phyloP scores from a whole-genome alignment of 2,113 vertebrate species.

The Prochilodus magdalenae region DNA sequence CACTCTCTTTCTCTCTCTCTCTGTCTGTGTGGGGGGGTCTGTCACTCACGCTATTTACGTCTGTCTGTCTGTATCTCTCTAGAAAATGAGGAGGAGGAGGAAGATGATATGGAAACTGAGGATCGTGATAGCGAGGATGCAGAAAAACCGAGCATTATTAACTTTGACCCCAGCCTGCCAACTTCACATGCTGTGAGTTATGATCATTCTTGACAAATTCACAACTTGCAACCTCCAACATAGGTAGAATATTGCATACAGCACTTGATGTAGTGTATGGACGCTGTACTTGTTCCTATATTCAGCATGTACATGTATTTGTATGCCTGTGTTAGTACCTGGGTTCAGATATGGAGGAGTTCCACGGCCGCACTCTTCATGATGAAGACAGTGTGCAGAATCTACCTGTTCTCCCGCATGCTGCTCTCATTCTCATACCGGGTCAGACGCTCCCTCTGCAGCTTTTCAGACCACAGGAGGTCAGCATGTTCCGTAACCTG shows the following conservation, averaged over 20 bases:
- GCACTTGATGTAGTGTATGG: not conserved
- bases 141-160: constrained; percentile 89
- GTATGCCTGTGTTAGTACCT: constrained; percentile 81
- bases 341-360: constrained; percentile 97
- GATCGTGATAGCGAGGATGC: constrained; percentile 86
- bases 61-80: constrained; percentile 34
- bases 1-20: not conserved
- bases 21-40: too few species aligned
- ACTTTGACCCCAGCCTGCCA: constrained; percentile 95
- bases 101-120: constrained; percentile 92
- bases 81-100: constrained; percentile 89
- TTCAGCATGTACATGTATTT: not conserved
- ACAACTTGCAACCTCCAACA: not conserved
- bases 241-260: not conserved
- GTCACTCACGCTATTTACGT: too few species aligned
- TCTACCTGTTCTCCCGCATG: constrained; percentile 91
- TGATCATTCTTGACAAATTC: not conserved
- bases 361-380: constrained; percentile 92
- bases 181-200: constrained; percentile 90
- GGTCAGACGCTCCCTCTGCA: constrained; percentile 95
- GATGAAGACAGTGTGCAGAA: constrained; percentile 95
- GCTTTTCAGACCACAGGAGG: constrained; percentile 93
- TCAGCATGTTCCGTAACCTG: constrained; percentile 95
- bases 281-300: not conserved
- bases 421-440: constrained; percentile 90